Evolutionary conservation across 1,140 invertebrate genomes (phyloP), one percentile per base, ranked within the genome.

Genomic region (Atta texana): DNA sequence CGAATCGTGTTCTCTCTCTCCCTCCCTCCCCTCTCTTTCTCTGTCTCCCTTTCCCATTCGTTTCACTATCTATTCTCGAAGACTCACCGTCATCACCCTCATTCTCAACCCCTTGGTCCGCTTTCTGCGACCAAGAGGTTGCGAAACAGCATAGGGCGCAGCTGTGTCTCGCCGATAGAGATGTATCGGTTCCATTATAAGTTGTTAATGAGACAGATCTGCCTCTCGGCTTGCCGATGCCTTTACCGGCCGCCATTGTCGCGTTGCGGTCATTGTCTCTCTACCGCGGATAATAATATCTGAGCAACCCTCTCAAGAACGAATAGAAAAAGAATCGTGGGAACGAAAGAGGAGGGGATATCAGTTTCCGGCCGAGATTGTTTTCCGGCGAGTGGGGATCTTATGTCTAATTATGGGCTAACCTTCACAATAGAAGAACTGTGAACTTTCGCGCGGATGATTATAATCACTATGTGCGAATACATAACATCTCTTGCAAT

Each of bases 151-250:
- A 51, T 8, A 16, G 68, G 24, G 55, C 63, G 55, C 69, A 59
- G 80, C 80, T 84, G 80, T 63, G 55, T 39, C 31, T 74, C 85
- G 55, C 77, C 78, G 77, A 72, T 63, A 81, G 80, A 84, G 69
- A 75, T 75, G 80, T 57, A 84, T 84, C 80, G 80, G 80, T 84
- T 92, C 91, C 91, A 92, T 90, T 90, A 87, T 87, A 92, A 90
- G 71, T 89, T 92, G 86, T 91, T 92, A 92, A 92, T 92, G 92
- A 92, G 92, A 92, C 85, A 86, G 88, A 90, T 90, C 88, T 89
- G 86, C 87, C 75, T 61, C 85, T 64, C 82, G 57, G 61, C 85
- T 64, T 80, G 61, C 69, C 76, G 51, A 85, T 90, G 78, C 80
- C 21, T 80, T 69, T 71, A 76, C 71, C 86, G 78, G 86, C 31